Base-by-base conservation (phyloP, 1,140 invertebrate genomes). In the Bradysia coprophila region DNA sequence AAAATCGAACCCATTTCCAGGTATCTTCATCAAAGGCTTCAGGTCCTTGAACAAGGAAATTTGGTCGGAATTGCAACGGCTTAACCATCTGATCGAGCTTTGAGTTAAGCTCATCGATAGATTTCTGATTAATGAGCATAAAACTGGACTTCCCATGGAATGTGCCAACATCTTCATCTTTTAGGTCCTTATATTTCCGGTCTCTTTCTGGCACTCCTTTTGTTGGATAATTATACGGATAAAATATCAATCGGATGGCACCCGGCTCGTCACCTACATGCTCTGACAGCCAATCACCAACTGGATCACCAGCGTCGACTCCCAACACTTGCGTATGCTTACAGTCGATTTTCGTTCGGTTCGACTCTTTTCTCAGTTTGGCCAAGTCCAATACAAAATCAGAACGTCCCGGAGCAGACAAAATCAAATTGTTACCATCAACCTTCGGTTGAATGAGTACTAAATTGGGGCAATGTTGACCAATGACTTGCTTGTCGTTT, bases 1-100 rank as follows among this genome's bases (percentile, higher is more conserved):
- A n/a, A n/a, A n/a, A n/a, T n/a, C n/a, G n/a, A 18, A 81, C 53
- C 61, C 69, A 80, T 28, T 72, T 67, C 76, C 76, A 81, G 11
- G 62, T 56, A 45, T 81, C 77, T 57, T 84, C 80, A 3, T 69
- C 73, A 49, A 70, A 78, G 2, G 75, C 51, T 18, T 63, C 47
- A 2, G 69, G 57, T 2, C 75, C 76, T 48, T 71, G 68, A 6
- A 83, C 61, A 0, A 81, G 61, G 43, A 83, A 73, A 56, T 80
- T 82, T 1, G 72, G 68, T 28, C 79, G 63, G 52, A 82, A 83
- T 41, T 72, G 57, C 40, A 69, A 49, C 5, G 67, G 43, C 13
- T 64, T 58, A 2, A 76, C 64, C 16, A 64, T 53, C 11, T 70
- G 60, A 20, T 67, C 52, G 9, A 78, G 40, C 42, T 68, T 61